Evolutionary conservation across 2,888 invertebrate genomes (phyloP).

Genomic region (Pseudanteris insignis): DNA sequence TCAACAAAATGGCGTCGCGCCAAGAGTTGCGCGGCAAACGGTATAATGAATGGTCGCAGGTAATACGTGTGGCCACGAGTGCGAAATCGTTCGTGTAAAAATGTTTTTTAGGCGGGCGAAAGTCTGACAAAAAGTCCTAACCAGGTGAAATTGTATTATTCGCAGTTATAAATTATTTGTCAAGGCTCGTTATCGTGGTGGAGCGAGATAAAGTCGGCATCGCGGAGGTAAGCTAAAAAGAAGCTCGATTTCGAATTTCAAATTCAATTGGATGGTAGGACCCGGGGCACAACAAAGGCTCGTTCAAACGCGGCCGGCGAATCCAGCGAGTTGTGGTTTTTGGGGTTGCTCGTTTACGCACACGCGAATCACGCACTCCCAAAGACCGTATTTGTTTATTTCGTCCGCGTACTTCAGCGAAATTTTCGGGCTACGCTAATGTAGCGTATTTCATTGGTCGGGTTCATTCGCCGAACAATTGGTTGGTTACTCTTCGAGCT

Average conservation of each 20-base stretch:
- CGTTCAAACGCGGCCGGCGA: slow-evolving; percentile 43
- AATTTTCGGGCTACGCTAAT: neutral
- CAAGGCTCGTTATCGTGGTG: slow-evolving; percentile 38
- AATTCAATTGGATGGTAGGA: slow-evolving; percentile 41
- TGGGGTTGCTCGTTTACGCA: slow-evolving; percentile 19
- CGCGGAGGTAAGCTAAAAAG: slow-evolving; percentile 38
- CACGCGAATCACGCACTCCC: slow-evolving; percentile 6
- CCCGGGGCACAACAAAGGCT: slow-evolving; percentile 23
- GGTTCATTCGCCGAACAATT: slow-evolving; percentile 3
- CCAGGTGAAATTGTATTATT: slow-evolving; percentile 32
- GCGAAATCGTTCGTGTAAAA: slow-evolving; percentile 36
- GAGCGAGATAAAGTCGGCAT: slow-evolving; percentile 38
- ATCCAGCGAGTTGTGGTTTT: slow-evolving; percentile 25
- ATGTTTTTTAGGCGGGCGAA: slow-evolving; percentile 30
- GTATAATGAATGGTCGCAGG: too few species aligned
- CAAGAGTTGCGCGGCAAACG: too few species aligned
- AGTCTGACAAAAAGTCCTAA: slow-evolving; percentile 35
- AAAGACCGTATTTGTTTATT: slow-evolving; percentile 12
- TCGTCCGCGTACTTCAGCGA: slow-evolving; percentile 3
- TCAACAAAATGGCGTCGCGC: too few species aligned
- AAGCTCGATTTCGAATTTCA: slow-evolving; percentile 44
- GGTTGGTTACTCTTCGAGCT: neutral
- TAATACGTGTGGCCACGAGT: slow-evolving; percentile 6
- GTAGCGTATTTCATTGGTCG: neutral
- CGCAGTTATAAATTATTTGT: slow-evolving; percentile 45